A percentile compares a stretch with the other conserved stretches of the same genome.
These are phyloP conservation scores for Myotis daubentonii DNA, from an alignment of 2,797 vertebrate genomes.

Conservation along the genomic window DNA sequence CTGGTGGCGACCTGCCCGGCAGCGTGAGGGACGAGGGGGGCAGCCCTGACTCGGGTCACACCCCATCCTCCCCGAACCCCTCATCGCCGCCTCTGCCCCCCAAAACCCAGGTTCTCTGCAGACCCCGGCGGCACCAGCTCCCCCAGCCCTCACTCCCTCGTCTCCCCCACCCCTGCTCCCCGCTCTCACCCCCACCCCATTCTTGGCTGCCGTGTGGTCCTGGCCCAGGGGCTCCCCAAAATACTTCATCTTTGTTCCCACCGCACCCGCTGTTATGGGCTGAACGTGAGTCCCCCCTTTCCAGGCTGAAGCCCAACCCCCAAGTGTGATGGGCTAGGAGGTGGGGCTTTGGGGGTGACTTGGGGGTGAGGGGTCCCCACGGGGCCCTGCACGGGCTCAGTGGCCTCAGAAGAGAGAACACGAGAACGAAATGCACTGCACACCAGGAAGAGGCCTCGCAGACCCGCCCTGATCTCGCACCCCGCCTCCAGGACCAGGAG, in stretches of 20 bases:
- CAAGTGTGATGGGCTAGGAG: not conserved
- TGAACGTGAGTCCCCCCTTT: not conserved
- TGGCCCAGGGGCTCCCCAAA: not conserved
- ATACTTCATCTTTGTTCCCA: not conserved
- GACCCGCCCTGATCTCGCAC: no score
- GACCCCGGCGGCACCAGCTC: not conserved
- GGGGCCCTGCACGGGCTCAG: no score
- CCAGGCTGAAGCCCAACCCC: not conserved
- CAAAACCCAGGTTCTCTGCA: not conserved
- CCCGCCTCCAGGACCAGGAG: no score
- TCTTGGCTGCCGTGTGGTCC: not conserved
- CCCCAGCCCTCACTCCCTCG: not conserved
- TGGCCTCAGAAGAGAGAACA: not conserved
- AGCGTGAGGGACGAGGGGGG: accelerated
- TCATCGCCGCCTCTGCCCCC: not conserved
- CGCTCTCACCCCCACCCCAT: not conserved
- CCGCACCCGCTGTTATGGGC: not conserved
- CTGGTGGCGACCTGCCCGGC: no score
- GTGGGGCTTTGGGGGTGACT: not conserved
- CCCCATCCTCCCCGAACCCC: not conserved
- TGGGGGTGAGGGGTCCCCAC: not conserved
- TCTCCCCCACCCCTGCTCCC: not conserved
- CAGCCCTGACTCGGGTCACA: not conserved
- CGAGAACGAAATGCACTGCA: no score
- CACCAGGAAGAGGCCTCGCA: not conserved